Percentiles rank a stretch among this genome's conserved stretches.
Conservation (phyloP, 2,113 vertebrate genomes). For the Brachirus orientalis region DNA sequence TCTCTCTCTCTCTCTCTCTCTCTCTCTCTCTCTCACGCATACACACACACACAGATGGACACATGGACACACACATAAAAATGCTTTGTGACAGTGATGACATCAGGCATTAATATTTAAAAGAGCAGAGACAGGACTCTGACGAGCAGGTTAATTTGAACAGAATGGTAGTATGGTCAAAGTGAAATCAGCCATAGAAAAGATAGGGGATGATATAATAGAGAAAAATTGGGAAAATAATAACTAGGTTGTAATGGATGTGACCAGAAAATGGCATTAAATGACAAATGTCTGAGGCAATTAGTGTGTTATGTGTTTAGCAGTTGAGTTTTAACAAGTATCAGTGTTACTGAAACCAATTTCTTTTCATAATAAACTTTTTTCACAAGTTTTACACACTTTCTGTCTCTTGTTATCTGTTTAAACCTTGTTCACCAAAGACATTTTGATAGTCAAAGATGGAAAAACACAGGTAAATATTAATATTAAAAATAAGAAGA, state of each 20-base stretch:
- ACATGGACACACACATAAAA: conserved; percentile 46
- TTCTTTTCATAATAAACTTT: conserved; percentile 18
- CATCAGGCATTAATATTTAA: conserved; percentile 56
- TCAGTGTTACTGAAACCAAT: background rate
- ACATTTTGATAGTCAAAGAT: conserved; percentile 6
- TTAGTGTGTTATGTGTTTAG: conserved; percentile 45
- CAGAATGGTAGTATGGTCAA: background rate
- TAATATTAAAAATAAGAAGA: too few species aligned
- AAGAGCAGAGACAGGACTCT: conserved; percentile 21
- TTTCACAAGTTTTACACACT: background rate
- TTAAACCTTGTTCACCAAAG: background rate
- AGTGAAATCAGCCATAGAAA: too few species aligned
- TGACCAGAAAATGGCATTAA: background rate
- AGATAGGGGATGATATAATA: conserved; percentile 13
- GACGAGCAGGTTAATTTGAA: background rate
- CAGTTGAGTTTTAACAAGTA: background rate
- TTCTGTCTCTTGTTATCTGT: conserved; percentile 3
- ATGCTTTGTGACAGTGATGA: conserved; percentile 79
- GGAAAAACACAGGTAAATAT: conserved; percentile 7
- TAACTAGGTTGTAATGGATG: too few species aligned
- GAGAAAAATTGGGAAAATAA: background rate
- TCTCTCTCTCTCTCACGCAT: background rate
- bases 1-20: conserved; percentile 15
- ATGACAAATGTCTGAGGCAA: conserved; percentile 25
- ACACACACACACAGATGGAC: conserved; percentile 7